Percentiles rank a stretch among this genome's conserved stretches.
These are phyloP conservation scores for Sclerurus mexicanus DNA, from an alignment of 2,113 vertebrate genomes.

Conservation along the genomic window DNA sequence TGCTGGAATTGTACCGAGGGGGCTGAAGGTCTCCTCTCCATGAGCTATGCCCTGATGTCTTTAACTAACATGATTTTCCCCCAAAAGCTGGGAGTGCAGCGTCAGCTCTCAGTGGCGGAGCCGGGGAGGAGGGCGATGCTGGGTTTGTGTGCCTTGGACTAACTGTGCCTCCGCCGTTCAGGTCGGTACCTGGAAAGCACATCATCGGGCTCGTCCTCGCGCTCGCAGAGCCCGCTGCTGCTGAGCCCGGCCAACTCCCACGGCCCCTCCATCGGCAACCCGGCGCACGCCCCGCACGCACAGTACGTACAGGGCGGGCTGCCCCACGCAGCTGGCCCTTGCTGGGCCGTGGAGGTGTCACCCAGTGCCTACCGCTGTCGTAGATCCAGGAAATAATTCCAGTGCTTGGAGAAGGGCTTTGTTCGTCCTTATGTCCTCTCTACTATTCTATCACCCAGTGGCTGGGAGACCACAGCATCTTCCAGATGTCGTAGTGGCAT, in stretches of 20 bases:
- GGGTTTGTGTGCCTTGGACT: neutral
- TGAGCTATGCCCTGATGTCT: neutral
- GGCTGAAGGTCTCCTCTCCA: neutral
- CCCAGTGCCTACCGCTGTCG: accelerated
- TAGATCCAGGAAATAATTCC: neutral
- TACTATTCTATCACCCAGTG: neutral
- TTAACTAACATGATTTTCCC: neutral
- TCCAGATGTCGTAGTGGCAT: neutral
- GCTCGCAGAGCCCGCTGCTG: slow-evolving; percentile 87
- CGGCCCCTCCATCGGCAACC: slow-evolving; percentile 66
- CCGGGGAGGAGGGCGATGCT: neutral
- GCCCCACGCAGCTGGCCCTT: neutral
- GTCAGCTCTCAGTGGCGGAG: neutral
- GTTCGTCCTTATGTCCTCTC: neutral
- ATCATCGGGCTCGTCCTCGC: slow-evolving; percentile 86
- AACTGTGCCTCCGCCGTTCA: slow-evolving; percentile 29
- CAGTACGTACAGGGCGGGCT: slow-evolving; percentile 10
- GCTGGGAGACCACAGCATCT: neutral
- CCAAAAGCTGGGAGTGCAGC: accelerated
- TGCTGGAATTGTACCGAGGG: accelerated
- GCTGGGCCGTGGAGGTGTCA: accelerated
- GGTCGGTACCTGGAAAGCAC: slow-evolving; percentile 86
- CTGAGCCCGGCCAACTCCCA: slow-evolving; percentile 83
- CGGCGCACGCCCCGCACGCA: slow-evolving; percentile 65
- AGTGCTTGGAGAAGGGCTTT: neutral